Evolutionary conservation across 30 jellyfish, hydroid and myxozoan species (phyloP).

Genomic region (Hydractinia echinata): DNA sequence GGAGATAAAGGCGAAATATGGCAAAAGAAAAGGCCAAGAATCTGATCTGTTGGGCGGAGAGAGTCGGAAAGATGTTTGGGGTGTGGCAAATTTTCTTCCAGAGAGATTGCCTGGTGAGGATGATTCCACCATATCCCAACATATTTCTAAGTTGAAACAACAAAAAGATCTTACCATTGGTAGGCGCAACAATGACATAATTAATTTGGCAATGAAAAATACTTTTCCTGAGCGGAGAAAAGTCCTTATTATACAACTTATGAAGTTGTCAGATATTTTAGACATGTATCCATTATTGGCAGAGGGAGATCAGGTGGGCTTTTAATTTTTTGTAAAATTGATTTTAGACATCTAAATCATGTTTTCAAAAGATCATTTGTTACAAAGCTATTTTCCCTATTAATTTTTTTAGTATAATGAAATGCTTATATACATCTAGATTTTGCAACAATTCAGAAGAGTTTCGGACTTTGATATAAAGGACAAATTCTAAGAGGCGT

Average conservation of each 20-base stretch:
- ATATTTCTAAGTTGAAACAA: not conserved
- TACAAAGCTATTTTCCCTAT: too few species aligned
- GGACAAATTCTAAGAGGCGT: not conserved
- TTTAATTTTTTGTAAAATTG: not conserved
- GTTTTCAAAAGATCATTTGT: too few species aligned
- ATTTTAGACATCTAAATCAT: not conserved
- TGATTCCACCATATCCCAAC: not conserved
- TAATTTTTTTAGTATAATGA: too few species aligned
- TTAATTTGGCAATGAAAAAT: not conserved
- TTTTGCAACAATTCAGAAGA: not conserved
- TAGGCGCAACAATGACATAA: not conserved
- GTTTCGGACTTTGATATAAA: not conserved
- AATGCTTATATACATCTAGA: not conserved
- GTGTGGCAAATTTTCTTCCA: not conserved
- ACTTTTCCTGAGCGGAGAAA: not conserved
- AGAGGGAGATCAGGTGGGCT: not conserved
- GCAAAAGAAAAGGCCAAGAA: not conserved
- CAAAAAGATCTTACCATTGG: constrained; percentile 1
- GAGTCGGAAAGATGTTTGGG: not conserved
- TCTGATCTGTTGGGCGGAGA: not conserved
- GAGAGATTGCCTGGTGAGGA: not conserved
- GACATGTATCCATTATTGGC: not conserved
- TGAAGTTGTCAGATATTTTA: not conserved
- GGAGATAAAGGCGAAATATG: not conserved
- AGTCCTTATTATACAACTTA: too few species aligned